phyloP scores from a whole-genome alignment of 2,888 invertebrate genomes.

The Alsophila aescularia region DNA sequence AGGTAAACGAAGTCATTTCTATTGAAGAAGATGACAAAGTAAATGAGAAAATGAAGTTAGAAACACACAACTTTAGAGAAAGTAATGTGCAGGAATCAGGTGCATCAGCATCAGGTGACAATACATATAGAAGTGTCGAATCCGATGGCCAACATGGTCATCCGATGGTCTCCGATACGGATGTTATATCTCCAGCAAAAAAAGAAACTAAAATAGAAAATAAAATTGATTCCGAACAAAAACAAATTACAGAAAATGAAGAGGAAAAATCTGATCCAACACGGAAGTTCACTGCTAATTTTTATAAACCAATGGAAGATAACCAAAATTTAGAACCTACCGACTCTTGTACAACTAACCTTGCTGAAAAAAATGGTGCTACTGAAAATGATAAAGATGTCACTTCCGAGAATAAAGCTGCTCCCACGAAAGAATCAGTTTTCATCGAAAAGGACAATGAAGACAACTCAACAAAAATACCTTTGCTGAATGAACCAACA shows the following conservation, averaged over 20 bases:
- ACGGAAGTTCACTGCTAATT: constrained; percentile 55
- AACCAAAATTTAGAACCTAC: constrained; percentile 21
- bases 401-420: neutral
- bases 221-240: neutral
- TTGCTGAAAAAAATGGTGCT: constrained; percentile 7
- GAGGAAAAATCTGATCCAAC: neutral
- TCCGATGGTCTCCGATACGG: too few species aligned
- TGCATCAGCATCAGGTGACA: too few species aligned
- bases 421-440: constrained; percentile 1
- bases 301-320: constrained; percentile 58
- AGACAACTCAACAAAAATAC: constrained; percentile 55
- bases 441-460: constrained; percentile 9
- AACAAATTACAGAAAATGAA: neutral
- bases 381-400: neutral
- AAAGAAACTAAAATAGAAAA: constrained; percentile 1
- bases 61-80: neutral
- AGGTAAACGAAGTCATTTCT: neutral
- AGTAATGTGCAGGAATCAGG: neutral
- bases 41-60: neutral
- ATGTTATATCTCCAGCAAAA: neutral
- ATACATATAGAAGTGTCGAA: neutral
- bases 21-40: constrained; percentile 9
- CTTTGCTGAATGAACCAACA: constrained; percentile 60
- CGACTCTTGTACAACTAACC: neutral
- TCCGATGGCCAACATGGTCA: neutral